Evolutionary conservation across 2,113 vertebrate species (phyloP).

Genomic region (Psilopsiagon aymara): DNA sequence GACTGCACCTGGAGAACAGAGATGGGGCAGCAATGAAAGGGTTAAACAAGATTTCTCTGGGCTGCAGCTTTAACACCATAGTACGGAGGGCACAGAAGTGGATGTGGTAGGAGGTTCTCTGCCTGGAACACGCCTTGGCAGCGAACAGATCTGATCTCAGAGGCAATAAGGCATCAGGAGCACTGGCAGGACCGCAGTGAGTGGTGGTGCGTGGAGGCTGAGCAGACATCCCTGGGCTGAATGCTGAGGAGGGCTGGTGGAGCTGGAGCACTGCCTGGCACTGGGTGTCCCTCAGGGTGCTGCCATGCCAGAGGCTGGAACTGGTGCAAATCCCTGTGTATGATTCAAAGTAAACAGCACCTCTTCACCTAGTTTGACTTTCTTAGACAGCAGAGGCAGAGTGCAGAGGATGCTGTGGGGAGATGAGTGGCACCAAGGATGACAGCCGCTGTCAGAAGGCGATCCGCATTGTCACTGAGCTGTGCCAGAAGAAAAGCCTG

Average conservation of each 20-base stretch:
- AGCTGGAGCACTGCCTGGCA: neutral
- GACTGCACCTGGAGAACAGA: neutral
- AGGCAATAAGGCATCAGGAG: slow-evolving; percentile 43
- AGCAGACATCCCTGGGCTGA: neutral
- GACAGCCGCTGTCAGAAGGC: slow-evolving; percentile 70
- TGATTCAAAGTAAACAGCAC: neutral
- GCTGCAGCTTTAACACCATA: slow-evolving; percentile 50
- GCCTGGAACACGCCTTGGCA: slow-evolving; percentile 69
- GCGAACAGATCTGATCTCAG: slow-evolving; percentile 47
- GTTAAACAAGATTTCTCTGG: slow-evolving; percentile 48
- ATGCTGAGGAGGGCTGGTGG: neutral
- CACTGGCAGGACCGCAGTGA: neutral
- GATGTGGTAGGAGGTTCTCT: slow-evolving; percentile 71
- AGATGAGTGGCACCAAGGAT: slow-evolving; percentile 68
- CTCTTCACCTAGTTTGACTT: neutral
- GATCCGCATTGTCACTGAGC: slow-evolving; percentile 66
- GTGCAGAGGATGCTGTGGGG: slow-evolving; percentile 66
- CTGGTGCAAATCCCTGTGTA: neutral
- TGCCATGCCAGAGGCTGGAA: neutral
- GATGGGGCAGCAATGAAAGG: neutral
- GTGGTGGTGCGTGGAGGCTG: neutral
- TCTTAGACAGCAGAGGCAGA: neutral
- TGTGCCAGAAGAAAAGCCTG: slow-evolving; percentile 69
- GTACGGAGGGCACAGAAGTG: slow-evolving; percentile 49
- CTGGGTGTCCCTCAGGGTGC: neutral